Evolutionary conservation across 2,888 invertebrate species (phyloP).

Genomic region (Gandaritis pyraliata): DNA sequence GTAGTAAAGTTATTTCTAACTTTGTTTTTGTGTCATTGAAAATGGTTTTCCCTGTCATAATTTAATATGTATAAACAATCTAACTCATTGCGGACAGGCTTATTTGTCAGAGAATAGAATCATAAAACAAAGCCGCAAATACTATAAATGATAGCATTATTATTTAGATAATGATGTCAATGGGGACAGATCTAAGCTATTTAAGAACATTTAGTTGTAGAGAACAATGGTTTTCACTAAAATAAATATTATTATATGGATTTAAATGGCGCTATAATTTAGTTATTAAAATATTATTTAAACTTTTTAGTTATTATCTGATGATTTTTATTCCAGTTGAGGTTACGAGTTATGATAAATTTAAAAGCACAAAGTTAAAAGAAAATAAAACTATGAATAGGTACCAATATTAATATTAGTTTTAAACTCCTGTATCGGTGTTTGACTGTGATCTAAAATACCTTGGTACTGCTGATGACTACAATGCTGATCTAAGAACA

Average conservation of each 20-base stretch:
- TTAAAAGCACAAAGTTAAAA: too few species aligned
- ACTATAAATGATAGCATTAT: conserved; percentile 29
- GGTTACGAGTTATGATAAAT: too few species aligned
- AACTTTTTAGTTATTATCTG: too few species aligned
- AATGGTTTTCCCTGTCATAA: conserved; percentile 36
- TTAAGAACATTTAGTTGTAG: conserved; percentile 24
- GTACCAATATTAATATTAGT: too few species aligned
- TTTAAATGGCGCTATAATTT: too few species aligned
- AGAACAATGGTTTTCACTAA: conserved; percentile 13
- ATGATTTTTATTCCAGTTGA: too few species aligned
- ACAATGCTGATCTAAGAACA: too few species aligned
- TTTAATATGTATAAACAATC: conserved; percentile 26
- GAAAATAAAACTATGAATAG: too few species aligned
- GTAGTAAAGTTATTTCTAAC: conserved; percentile 5
- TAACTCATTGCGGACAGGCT: conserved; percentile 29
- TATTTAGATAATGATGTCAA: conserved; percentile 22
- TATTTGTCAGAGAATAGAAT: conserved; percentile 34
- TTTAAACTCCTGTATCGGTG: too few species aligned
- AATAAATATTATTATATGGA: conserved; percentile 3
- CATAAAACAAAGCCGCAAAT: conserved; percentile 35
- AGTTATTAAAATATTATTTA: too few species aligned
- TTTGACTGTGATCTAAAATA: too few species aligned
- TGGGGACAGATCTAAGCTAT: conserved; percentile 30
- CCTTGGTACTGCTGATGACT: too few species aligned
- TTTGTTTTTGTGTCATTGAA: background rate